phyloP scores from a whole-genome alignment of 2,888 invertebrate species.

The Nomada flava region DNA sequence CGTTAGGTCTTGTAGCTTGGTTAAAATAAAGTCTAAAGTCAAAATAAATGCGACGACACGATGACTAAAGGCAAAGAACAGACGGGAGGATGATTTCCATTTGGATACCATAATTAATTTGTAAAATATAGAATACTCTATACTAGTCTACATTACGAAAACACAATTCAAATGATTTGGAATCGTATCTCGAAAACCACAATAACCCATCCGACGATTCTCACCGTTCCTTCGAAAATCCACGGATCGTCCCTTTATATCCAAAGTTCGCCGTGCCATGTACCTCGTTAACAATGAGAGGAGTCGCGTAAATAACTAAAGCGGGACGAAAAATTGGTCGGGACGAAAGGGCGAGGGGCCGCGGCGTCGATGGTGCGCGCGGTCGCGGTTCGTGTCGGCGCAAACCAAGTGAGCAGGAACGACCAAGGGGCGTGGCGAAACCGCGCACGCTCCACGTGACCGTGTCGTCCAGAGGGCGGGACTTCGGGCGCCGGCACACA shows the following conservation, averaged over 20 bases:
- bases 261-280: background rate
- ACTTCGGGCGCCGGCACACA: slow-evolving; percentile 72
- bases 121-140: too few species aligned
- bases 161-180: too few species aligned
- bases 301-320: slow-evolving; percentile 34
- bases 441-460: slow-evolving; percentile 80
- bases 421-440: slow-evolving; percentile 75
- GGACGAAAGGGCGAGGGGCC: slow-evolving; percentile 11
- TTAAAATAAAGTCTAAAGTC: too few species aligned
- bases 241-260: background rate
- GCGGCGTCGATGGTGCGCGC: slow-evolving; percentile 39
- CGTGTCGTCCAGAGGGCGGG: slow-evolving; percentile 76
- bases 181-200: too few species aligned
- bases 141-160: too few species aligned
- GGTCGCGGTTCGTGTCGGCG: slow-evolving; percentile 25
- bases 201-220: too few species aligned
- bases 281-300: slow-evolving; percentile 14
- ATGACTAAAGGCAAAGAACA: too few species aligned
- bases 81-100: too few species aligned
- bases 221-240: too few species aligned
- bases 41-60: too few species aligned
- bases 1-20: too few species aligned
- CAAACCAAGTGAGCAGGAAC: slow-evolving; percentile 43
- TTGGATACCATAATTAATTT: too few species aligned
- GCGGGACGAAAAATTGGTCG: slow-evolving; percentile 40